Evolutionary conservation across 2,113 vertebrate species (phyloP).

Genomic region (Microtus oregoni): DNA sequence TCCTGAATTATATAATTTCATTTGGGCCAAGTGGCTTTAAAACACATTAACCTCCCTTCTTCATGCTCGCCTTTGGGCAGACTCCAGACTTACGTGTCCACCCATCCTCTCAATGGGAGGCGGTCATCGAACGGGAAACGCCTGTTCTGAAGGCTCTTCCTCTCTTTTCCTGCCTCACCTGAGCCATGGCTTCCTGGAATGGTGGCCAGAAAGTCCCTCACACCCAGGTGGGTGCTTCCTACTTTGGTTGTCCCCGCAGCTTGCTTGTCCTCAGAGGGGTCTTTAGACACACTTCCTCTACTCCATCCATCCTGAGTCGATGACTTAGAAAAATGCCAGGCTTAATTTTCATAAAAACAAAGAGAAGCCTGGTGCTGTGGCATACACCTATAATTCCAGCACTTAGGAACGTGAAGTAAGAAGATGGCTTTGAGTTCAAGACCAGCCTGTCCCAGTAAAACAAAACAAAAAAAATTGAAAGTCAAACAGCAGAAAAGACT

Average conservation of each 20-base stretch:
- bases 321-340: background rate
- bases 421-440: background rate
- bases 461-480: background rate
- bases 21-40: constrained; percentile 73
- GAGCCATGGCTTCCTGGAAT: rapidly evolving
- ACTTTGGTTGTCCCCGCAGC: background rate
- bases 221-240: background rate
- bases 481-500: background rate
- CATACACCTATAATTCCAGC: background rate
- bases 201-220: background rate
- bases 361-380: background rate
- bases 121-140: background rate
- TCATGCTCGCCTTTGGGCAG: background rate
- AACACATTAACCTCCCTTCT: constrained; percentile 56
- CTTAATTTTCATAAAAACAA: background rate
- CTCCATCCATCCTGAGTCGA: rapidly evolving
- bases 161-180: background rate
- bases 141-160: background rate
- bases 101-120: rapidly evolving
- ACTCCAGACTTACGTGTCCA: background rate
- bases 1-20: constrained; percentile 73
- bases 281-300: background rate
- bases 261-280: background rate
- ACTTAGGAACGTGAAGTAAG: background rate
- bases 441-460: background rate